These are phyloP conservation scores for Laticauda laticaudata DNA, from an alignment of 2,113 vertebrate species.

Conservation along the genomic window DNA sequence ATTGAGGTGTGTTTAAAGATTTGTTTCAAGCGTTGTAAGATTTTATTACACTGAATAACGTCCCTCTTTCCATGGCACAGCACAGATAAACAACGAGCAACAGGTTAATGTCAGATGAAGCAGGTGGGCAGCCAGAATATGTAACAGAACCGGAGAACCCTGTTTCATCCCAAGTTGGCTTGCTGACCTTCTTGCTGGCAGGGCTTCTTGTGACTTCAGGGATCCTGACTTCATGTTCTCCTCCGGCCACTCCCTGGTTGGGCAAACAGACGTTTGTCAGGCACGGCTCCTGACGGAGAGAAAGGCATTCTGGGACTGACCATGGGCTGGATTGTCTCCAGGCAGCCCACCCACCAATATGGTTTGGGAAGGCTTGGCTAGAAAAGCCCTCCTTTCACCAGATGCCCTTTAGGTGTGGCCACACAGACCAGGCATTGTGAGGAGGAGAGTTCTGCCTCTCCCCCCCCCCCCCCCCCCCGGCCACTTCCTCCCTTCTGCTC, in stretches of 20 bases:
- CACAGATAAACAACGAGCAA: background rate
- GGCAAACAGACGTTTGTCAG: background rate
- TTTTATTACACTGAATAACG: background rate
- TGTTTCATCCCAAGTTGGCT: background rate
- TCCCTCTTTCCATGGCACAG: background rate
- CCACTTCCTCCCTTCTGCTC: background rate
- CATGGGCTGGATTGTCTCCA: background rate
- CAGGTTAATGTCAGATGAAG: background rate
- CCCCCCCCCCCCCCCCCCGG: background rate
- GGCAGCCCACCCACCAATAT: background rate
- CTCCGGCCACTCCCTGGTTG: background rate
- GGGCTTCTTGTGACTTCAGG: background rate
- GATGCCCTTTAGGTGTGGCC: background rate
- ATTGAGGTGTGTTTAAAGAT: background rate
- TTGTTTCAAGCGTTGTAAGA: background rate
- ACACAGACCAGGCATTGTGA: background rate
- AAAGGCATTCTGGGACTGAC: background rate
- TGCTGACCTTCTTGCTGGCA: background rate
- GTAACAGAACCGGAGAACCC: background rate
- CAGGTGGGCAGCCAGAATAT: background rate
- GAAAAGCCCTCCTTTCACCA: background rate
- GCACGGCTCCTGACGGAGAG: accelerated
- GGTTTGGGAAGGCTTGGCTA: background rate
- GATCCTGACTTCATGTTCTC: background rate
- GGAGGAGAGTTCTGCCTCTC: no score